Conservation (phyloP, 2,888 invertebrate genomes). For the Taenaris catops region DNA sequence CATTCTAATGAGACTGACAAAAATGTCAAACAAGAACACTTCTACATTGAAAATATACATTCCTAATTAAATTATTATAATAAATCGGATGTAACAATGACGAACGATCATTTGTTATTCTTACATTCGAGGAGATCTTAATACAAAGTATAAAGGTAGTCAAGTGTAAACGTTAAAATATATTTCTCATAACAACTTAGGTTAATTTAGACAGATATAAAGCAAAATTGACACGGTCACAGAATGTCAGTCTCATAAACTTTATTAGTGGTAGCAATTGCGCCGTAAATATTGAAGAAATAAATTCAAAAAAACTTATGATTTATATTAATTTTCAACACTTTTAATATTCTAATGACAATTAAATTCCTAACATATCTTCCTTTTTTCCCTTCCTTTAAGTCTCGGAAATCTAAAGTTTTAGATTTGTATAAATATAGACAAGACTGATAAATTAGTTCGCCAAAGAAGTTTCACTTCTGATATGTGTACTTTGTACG, state of each 20-base stretch:
- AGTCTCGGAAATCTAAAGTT: background rate
- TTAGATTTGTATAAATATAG: background rate
- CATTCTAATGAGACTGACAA: slow-evolving; percentile 6
- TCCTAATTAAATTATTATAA: background rate
- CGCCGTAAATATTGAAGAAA: no score
- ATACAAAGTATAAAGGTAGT: slow-evolving; percentile 1
- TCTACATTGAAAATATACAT: background rate
- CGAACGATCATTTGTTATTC: background rate
- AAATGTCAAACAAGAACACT: no score
- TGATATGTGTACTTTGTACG: background rate
- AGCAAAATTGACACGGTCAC: slow-evolving; percentile 77
- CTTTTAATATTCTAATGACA: slow-evolving; percentile 3
- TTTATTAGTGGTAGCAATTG: slow-evolving; percentile 84
- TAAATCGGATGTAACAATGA: slow-evolving; percentile 4
- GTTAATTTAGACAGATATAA: slow-evolving; percentile 40
- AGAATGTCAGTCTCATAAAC: slow-evolving; percentile 97
- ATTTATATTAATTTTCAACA: no score
- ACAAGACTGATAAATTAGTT: no score
- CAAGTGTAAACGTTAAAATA: slow-evolving; percentile 8
- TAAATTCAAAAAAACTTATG: no score
- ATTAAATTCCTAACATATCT: no score
- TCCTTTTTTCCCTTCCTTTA: no score
- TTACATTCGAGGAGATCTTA: slow-evolving; percentile 1
- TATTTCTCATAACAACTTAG: slow-evolving; percentile 15
- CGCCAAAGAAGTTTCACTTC: no score